Evolutionary conservation across 2,888 invertebrate genomes (phyloP).

Genomic region (Aspidiotus destructor): DNA sequence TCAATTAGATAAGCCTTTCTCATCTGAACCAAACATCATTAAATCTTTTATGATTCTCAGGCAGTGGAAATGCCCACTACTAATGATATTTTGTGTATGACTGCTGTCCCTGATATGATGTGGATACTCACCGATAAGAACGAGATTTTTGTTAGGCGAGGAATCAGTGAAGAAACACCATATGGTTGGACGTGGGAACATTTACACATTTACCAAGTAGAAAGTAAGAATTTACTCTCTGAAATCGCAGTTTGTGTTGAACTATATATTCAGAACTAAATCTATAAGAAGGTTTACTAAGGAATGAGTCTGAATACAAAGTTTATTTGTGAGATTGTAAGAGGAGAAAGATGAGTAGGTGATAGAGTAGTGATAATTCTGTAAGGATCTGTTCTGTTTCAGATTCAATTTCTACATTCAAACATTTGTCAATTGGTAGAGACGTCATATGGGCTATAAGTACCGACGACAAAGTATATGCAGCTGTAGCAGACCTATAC

Average conservation of each 20-base stretch:
- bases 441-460: constrained; percentile 47
- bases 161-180: constrained; percentile 41
- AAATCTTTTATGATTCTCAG: constrained; percentile 18
- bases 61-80: constrained; percentile 34
- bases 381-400: too few relatives aligned
- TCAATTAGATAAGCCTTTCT: not conserved
- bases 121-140: constrained; percentile 46
- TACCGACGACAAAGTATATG: constrained; percentile 43
- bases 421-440: constrained; percentile 44
- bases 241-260: not conserved
- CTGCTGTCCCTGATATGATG: constrained; percentile 42
- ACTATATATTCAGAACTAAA: not conserved
- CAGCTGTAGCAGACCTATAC: constrained; percentile 44
- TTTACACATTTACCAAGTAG: not conserved
- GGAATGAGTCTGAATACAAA: not conserved
- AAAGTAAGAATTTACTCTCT: not conserved
- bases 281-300: not conserved
- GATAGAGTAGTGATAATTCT: not conserved
- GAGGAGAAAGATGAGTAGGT: not conserved
- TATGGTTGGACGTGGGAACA: constrained; percentile 39
- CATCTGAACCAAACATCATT: not conserved
- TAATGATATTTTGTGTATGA: constrained; percentile 39
- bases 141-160: constrained; percentile 43
- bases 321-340: not conserved
- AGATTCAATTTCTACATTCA: constrained; percentile 39